These are phyloP conservation scores for Caenorhabditis japonica DNA, from an alignment of 2,888 invertebrate genomes.

Conservation along the genomic window DNA sequence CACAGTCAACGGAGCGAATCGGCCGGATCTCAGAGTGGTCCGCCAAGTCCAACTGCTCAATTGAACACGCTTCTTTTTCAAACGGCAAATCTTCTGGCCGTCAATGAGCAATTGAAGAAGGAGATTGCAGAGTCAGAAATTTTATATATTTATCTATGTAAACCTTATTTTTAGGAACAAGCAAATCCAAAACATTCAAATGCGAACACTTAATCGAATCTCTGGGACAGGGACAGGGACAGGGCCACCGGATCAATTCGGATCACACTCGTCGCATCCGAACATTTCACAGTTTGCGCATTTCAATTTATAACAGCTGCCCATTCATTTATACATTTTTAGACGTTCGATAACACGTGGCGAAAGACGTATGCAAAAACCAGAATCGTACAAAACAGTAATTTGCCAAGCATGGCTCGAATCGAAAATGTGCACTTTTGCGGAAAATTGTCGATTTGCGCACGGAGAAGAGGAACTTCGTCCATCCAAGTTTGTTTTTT, in stretches of 20 bases:
- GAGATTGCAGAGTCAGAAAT: constrained; percentile 59
- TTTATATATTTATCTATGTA: too few species aligned
- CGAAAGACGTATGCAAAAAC: constrained; percentile 60
- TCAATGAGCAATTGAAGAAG: constrained; percentile 61
- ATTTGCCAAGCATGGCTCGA: constrained; percentile 76
- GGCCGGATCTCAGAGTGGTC: constrained; percentile 51
- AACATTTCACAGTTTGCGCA: constrained; percentile 15
- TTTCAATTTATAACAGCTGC: neutral
- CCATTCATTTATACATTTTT: too few species aligned
- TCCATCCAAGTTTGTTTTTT: constrained; percentile 68
- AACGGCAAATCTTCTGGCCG: constrained; percentile 59
- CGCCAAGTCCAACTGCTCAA: constrained; percentile 60
- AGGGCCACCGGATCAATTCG: too few species aligned
- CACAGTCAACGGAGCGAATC: constrained; percentile 39
- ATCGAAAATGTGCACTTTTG: constrained; percentile 69
- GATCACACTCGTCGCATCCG: constrained; percentile 1
- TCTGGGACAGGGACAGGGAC: too few species aligned
- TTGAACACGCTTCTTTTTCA: constrained; percentile 52
- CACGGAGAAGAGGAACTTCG: constrained; percentile 74
- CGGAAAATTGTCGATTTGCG: constrained; percentile 74
- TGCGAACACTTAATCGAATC: constrained; percentile 20
- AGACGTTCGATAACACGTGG: too few species aligned
- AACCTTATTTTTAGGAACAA: constrained; percentile 33
- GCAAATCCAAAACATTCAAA: constrained; percentile 39
- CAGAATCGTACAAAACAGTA: constrained; percentile 76